Conservation (phyloP, 2,113 vertebrate species). For the Oostethus manadensis region DNA sequence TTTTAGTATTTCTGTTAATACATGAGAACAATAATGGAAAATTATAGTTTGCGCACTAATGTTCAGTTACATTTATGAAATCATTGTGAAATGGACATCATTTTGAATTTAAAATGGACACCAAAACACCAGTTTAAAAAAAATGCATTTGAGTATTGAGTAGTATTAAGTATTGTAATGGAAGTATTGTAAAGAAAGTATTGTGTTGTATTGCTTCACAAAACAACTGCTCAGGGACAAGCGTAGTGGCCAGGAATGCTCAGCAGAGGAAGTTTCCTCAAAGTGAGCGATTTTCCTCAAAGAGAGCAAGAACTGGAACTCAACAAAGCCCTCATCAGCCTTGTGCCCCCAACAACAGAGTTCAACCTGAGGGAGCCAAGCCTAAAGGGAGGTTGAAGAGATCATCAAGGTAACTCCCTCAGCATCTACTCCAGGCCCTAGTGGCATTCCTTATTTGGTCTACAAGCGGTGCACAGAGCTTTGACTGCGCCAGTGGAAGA, state of each 20-base stretch:
- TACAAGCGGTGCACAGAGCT: slow-evolving; percentile 11
- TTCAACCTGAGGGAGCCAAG: too few species aligned
- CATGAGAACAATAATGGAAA: too few species aligned
- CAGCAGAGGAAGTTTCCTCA: background rate
- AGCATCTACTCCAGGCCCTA: slow-evolving; percentile 3
- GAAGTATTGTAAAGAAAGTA: too few species aligned
- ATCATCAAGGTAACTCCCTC: background rate
- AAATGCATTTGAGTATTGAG: too few species aligned
- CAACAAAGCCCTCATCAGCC: slow-evolving; percentile 4
- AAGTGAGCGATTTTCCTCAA: background rate
- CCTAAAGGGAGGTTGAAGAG: background rate
- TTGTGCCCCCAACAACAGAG: background rate
- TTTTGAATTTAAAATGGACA: too few species aligned
- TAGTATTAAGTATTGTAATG: too few species aligned
- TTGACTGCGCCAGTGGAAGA: slow-evolving; percentile 5
- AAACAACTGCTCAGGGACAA: background rate
- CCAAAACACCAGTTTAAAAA: too few species aligned
- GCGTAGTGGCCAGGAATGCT: background rate
- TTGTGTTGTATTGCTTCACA: background rate
- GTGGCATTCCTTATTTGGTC: slow-evolving; percentile 1
- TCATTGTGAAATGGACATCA: too few species aligned
- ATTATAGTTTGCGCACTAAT: too few species aligned
- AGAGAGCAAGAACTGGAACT: background rate
- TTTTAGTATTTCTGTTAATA: too few species aligned
- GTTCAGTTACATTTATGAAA: too few species aligned